Evolutionary conservation across 1,140 invertebrate genomes (phyloP).

Genomic region (Drosophila subobscura): DNA sequence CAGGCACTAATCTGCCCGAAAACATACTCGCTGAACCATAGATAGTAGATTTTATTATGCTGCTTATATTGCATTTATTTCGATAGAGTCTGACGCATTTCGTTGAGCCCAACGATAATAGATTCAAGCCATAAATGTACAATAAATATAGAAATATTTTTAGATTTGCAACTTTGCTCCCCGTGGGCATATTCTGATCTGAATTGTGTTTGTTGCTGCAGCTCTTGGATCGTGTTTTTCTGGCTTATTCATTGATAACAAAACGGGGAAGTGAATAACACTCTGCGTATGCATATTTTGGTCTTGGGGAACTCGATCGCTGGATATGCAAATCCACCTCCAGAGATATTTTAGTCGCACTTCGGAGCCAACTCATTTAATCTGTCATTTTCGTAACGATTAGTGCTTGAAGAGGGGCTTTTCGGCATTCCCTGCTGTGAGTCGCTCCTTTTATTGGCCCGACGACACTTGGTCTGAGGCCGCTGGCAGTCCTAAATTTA

Average conservation of each 20-base stretch:
- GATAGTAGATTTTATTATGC: too few relatives aligned
- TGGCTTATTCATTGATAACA: constrained; percentile 60
- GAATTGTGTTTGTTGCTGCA: constrained; percentile 14
- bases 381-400: constrained; percentile 27
- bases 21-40: too few relatives aligned
- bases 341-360: not conserved
- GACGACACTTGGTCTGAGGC: constrained; percentile 8
- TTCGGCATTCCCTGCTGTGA: constrained; percentile 25
- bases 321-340: constrained; percentile 7
- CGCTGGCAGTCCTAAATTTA: constrained; percentile 32
- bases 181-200: not conserved
- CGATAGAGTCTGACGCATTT: too few relatives aligned
- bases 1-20: too few relatives aligned
- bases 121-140: too few relatives aligned
- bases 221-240: constrained; percentile 50
- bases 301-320: constrained; percentile 23
- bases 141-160: not conserved
- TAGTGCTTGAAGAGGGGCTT: not conserved
- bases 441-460: constrained; percentile 23
- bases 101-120: too few relatives aligned
- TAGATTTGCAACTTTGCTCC: not conserved
- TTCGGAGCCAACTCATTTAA: constrained; percentile 14
- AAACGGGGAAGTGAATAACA: constrained; percentile 55
- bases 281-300: not conserved
- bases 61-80: too few relatives aligned